phyloP scores from a whole-genome alignment of 53 echinoderm and acorn worm species.

The Paelopatides confundens region DNA sequence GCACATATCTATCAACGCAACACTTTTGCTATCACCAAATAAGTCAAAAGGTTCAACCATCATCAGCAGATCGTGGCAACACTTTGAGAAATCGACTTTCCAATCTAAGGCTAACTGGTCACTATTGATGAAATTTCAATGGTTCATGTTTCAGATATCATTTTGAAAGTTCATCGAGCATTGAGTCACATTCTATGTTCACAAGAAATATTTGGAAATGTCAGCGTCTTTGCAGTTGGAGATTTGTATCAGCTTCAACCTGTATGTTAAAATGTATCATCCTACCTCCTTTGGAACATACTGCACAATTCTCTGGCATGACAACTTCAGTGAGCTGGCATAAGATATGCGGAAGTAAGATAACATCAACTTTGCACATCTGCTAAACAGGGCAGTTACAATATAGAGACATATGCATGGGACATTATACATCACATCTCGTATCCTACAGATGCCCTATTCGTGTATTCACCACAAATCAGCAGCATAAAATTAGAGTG shows the following conservation, averaged over 20 bases:
- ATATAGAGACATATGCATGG: not conserved
- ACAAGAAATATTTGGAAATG: conserved; percentile 20
- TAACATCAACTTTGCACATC: conserved; percentile 70
- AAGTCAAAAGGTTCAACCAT: not conserved
- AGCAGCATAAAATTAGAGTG: conserved; percentile 40
- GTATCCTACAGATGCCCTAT: conserved; percentile 29
- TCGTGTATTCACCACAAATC: conserved; percentile 60
- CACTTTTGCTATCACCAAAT: conserved; percentile 41
- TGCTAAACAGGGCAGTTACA: conserved; percentile 35
- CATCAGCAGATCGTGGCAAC: conserved; percentile 21
- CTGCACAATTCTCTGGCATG: conserved; percentile 53
- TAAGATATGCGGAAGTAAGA: conserved; percentile 61
- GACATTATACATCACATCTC: not conserved
- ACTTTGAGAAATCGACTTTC: too few relatives aligned
- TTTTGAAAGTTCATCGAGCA: not conserved
- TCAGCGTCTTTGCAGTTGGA: conserved; percentile 45
- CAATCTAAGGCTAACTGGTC: too few relatives aligned
- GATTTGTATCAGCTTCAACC: conserved; percentile 57
- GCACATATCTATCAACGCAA: conserved; percentile 39
- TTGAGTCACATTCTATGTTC: conserved; percentile 42
- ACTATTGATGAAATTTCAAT: conserved; percentile 69
- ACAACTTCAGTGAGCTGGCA: conserved; percentile 49
- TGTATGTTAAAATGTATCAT: conserved; percentile 1
- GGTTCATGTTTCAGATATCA: conserved; percentile 37
- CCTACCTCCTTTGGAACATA: not conserved